Percentiles rank a stretch among this genome's conserved stretches.
phyloP scores from a whole-genome alignment of 2,888 invertebrate species.

The Polydrusus pterygomalis region DNA sequence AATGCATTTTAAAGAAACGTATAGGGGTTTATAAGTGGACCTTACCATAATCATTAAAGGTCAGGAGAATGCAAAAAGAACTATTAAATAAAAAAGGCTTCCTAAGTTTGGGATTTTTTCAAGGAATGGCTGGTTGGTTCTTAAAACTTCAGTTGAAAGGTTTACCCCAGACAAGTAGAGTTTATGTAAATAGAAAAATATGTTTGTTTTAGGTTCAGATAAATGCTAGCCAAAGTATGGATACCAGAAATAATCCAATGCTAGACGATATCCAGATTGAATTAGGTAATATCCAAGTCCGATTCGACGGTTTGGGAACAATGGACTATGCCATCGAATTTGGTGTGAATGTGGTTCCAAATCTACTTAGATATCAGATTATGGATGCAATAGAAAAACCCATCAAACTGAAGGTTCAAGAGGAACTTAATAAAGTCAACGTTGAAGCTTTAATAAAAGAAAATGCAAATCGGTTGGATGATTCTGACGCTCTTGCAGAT shows the following conservation, averaged over 20 bases:
- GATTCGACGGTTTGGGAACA: conserved; percentile 91
- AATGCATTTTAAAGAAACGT: too few species aligned
- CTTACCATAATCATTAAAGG: too few species aligned
- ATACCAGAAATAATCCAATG: conserved; percentile 82
- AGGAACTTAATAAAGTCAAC: conserved; percentile 83
- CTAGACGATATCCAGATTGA: conserved; percentile 86
- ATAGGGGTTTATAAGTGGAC: too few species aligned
- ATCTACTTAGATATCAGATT: conserved; percentile 89
- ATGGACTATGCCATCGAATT: conserved; percentile 89
- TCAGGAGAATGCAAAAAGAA: too few species aligned
- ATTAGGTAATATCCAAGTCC: conserved; percentile 82
- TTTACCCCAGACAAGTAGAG: too few species aligned
- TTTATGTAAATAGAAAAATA: not conserved
- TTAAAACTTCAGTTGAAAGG: too few species aligned
- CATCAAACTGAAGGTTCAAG: conserved; percentile 82
- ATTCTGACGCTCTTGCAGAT: conserved; percentile 59
- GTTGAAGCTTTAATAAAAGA: conserved; percentile 84
- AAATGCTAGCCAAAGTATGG: conserved; percentile 83
- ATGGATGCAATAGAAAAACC: conserved; percentile 90
- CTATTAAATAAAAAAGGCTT: too few species aligned
- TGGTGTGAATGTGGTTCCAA: conserved; percentile 86
- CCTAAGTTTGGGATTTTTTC: too few species aligned
- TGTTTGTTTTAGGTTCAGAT: conserved; percentile 73
- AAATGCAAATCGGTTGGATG: conserved; percentile 80
- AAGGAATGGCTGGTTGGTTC: too few species aligned